Conservation (phyloP, 1,140 invertebrate genomes). For the Leptinotarsa texana region DNA sequence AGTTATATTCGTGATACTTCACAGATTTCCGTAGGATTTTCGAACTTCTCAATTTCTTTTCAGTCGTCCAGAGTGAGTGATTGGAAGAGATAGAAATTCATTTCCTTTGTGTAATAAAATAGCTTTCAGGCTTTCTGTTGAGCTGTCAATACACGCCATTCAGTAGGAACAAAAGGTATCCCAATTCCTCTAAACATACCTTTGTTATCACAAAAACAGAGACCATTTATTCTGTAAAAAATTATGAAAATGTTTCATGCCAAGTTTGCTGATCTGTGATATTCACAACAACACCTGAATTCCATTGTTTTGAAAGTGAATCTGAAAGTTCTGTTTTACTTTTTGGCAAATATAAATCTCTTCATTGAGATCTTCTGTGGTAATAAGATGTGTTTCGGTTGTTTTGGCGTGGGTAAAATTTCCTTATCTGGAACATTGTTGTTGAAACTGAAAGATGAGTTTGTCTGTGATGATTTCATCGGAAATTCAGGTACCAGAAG, state of each 20-base stretch:
- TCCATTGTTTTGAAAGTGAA: constrained; percentile 39
- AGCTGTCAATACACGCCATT: constrained; percentile 52
- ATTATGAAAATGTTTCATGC: neutral
- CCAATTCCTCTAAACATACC: constrained; percentile 4
- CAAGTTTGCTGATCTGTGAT: neutral
- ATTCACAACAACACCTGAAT: constrained; percentile 41
- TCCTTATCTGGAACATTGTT: neutral
- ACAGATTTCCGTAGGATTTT: constrained; percentile 47
- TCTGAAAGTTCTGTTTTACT: neutral
- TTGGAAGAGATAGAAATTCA: constrained; percentile 46
- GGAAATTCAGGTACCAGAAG: neutral
- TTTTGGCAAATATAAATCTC: neutral
- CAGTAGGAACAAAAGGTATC: constrained; percentile 33
- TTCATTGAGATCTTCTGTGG: neutral
- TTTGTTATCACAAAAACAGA: neutral
- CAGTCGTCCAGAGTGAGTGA: constrained; percentile 47
- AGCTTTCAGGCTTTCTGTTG: constrained; percentile 49
- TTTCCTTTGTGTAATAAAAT: constrained; percentile 52
- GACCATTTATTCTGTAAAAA: neutral
- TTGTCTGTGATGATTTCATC: neutral
- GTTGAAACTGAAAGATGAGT: neutral
- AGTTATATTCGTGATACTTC: constrained; percentile 49
- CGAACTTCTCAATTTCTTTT: constrained; percentile 50
- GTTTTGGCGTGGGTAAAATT: neutral
- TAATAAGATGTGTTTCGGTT: neutral